Conservation (phyloP, 2,113 vertebrate genomes). For the Aegypius monachus region DNA sequence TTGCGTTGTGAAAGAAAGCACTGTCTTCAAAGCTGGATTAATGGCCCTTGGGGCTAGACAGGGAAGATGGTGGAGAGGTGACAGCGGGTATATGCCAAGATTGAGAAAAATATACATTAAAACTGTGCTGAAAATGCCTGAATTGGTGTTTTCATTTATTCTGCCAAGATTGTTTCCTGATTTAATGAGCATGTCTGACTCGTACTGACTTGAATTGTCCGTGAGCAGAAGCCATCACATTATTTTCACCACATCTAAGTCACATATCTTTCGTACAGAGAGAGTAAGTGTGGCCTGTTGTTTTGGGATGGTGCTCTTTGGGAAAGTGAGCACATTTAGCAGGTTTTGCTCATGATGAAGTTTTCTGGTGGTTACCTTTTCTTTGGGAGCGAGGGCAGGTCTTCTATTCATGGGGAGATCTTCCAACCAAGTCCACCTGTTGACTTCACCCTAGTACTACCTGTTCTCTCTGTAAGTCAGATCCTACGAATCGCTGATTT, state of each 20-base stretch:
- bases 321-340: neutral
- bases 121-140: neutral
- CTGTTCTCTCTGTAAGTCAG: neutral
- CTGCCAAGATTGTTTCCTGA: neutral
- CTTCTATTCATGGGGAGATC: neutral
- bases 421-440: neutral
- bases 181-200: neutral
- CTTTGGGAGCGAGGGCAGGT: neutral
- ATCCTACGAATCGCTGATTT: neutral
- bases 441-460: neutral
- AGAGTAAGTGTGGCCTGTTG: neutral
- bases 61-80: neutral
- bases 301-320: neutral
- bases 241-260: neutral
- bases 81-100: neutral
- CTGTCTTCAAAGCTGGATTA: conserved; percentile 9
- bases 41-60: neutral
- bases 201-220: neutral
- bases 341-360: neutral
- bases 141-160: neutral
- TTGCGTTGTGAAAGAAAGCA: conserved; percentile 2
- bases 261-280: neutral
- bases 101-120: neutral
- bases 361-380: neutral
- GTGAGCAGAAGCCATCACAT: accelerated